A percentile compares a stretch with the other conserved stretches of the same genome.
Conservation (phyloP, 2,888 invertebrate genomes). For the Fragum whitleyi region DNA sequence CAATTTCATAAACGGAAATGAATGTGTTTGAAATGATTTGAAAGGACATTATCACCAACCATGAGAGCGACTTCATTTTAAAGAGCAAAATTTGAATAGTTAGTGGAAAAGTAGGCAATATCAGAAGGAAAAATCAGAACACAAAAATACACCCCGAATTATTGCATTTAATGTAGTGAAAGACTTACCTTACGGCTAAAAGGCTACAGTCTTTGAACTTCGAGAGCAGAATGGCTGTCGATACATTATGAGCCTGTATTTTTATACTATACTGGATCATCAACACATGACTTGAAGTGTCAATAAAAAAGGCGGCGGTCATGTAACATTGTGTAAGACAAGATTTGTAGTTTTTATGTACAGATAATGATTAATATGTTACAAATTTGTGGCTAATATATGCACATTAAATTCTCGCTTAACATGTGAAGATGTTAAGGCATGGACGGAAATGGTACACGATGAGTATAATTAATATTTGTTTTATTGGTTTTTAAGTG, state of each 20-base stretch:
- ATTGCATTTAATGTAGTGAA: no score
- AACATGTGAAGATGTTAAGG: constrained; percentile 24
- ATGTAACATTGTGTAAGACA: constrained; percentile 18
- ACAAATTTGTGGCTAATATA: not conserved
- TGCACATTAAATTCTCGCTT: constrained; percentile 14
- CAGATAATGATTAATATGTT: not conserved
- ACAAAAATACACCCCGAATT: no score
- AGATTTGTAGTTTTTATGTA: not conserved
- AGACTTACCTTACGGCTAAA: not conserved
- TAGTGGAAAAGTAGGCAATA: no score
- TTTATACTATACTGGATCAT: not conserved
- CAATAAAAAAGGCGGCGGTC: constrained; percentile 8
- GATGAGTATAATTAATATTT: not conserved
- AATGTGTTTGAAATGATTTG: no score
- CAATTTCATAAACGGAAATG: no score
- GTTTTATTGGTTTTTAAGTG: not conserved
- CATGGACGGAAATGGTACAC: constrained; percentile 3
- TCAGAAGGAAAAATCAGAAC: no score
- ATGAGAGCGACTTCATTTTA: no score
- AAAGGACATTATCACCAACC: no score
- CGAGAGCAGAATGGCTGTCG: not conserved
- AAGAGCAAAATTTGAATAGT: no score
- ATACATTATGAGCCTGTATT: not conserved
- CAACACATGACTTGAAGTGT: not conserved
- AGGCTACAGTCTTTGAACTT: not conserved